Conservation (phyloP, 1,140 invertebrate species). For the Harpegnathos saltator region DNA sequence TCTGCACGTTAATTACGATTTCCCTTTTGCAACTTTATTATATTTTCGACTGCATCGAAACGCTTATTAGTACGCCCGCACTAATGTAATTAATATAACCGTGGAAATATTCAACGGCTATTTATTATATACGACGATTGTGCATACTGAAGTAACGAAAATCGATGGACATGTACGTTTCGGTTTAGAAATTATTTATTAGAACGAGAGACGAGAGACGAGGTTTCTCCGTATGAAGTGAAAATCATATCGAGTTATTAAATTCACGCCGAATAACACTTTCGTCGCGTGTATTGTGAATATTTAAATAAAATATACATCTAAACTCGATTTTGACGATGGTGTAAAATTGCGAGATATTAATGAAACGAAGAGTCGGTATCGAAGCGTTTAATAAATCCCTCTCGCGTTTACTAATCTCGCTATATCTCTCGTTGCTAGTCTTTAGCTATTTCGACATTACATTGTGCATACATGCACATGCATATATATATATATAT, state of each 20-base stretch:
- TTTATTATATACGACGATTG: slow-evolving; percentile 12
- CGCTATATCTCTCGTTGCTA: too few relatives aligned
- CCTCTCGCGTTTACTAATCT: background rate
- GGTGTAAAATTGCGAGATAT: background rate
- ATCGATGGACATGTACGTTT: slow-evolving; percentile 8
- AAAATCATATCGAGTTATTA: slow-evolving; percentile 18
- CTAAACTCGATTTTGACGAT: background rate
- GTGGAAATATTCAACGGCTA: slow-evolving; percentile 25
- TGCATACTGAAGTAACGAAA: slow-evolving; percentile 27
- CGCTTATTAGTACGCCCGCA: slow-evolving; percentile 38
- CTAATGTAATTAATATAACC: slow-evolving; percentile 44
- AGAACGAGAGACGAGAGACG: background rate
- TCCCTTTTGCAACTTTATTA: slow-evolving; percentile 56
- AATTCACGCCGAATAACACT: slow-evolving; percentile 3
- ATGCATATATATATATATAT: too few relatives aligned
- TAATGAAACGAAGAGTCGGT: background rate
- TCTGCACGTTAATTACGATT: slow-evolving; percentile 48
- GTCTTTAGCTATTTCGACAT: too few relatives aligned
- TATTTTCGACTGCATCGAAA: slow-evolving; percentile 49
- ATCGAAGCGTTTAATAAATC: slow-evolving; percentile 15
- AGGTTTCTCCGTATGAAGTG: too few relatives aligned
- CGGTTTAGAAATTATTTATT: slow-evolving; percentile 48
- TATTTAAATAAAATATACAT: background rate
- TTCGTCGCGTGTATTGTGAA: slow-evolving; percentile 9
- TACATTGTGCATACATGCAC: background rate